A percentile compares a stretch with the other conserved stretches of the same genome.
These are phyloP conservation scores for Pocillopora verrucosa DNA, from an alignment of 64 coral and sea anemone genomes.

Conservation along the genomic window DNA sequence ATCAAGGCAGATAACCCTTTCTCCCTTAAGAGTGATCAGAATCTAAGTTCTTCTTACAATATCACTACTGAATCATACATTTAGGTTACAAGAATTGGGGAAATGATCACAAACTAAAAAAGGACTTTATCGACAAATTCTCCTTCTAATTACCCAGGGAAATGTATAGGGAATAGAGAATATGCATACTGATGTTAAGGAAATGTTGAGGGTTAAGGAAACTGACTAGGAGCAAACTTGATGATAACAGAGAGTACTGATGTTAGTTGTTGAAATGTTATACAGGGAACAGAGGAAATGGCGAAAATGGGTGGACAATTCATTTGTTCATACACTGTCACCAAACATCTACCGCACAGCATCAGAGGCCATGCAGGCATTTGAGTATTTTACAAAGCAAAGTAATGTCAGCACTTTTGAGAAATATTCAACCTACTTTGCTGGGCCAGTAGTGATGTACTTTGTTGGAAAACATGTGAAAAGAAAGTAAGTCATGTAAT, in stretches of 20 bases:
- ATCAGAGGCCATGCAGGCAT: constrained; percentile 89
- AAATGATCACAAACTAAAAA: no score
- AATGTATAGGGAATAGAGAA: no score
- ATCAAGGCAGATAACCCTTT: no score
- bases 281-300: constrained; percentile 85
- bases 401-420: constrained; percentile 83
- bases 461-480: constrained; percentile 92
- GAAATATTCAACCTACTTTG: constrained; percentile 71
- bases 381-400: constrained; percentile 86
- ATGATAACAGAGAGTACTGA: not conserved
- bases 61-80: no score
- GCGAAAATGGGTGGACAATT: constrained; percentile 91
- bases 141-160: no score
- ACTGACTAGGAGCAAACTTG: not conserved
- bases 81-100: no score
- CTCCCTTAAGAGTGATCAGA: no score
- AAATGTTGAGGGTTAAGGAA: not conserved
- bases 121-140: no score
- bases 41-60: no score
- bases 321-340: constrained; percentile 92
- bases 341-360: constrained; percentile 97
- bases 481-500: constrained; percentile 56
- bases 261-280: not conserved
- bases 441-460: constrained; percentile 88
- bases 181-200: no score